Evolutionary conservation across 1,140 invertebrate genomes (phyloP).

Genomic region (Pseudomyrmex gracilis): DNA sequence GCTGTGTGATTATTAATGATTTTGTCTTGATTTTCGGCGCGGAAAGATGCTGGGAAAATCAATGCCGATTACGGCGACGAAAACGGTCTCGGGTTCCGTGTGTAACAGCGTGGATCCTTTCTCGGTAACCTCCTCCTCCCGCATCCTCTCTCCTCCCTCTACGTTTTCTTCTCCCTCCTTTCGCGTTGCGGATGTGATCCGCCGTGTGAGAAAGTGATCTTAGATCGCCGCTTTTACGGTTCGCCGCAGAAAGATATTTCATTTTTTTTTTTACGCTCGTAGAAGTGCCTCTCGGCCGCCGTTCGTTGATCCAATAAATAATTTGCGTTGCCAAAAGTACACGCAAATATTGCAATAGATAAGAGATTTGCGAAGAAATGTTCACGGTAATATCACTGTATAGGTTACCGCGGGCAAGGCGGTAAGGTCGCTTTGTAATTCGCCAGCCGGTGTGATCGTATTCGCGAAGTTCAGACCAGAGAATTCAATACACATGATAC

Average conservation of each 20-base stretch:
- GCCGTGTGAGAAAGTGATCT: constrained; percentile 9
- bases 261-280: background rate
- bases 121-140: constrained; percentile 13
- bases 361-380: background rate
- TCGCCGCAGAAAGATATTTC: background rate
- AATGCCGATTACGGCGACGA: too few relatives aligned
- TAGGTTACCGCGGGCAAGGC: constrained; percentile 11
- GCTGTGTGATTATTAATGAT: background rate
- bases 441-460: too few relatives aligned
- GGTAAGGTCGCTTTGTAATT: background rate
- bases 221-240: background rate
- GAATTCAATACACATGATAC: background rate
- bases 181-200: background rate
- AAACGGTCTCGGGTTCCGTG: background rate
- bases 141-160: constrained; percentile 20
- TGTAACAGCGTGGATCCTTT: constrained; percentile 30
- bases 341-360: background rate
- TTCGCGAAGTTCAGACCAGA: background rate
- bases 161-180: constrained; percentile 26
- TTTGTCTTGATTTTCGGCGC: background rate
- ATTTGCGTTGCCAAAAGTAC: background rate
- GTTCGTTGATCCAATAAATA: constrained; percentile 20
- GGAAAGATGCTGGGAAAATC: background rate
- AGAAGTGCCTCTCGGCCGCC: background rate
- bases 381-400: constrained; percentile 1